Evolutionary conservation across 1,140 invertebrate species (phyloP).

Genomic region (Wasmannia auropunctata): DNA sequence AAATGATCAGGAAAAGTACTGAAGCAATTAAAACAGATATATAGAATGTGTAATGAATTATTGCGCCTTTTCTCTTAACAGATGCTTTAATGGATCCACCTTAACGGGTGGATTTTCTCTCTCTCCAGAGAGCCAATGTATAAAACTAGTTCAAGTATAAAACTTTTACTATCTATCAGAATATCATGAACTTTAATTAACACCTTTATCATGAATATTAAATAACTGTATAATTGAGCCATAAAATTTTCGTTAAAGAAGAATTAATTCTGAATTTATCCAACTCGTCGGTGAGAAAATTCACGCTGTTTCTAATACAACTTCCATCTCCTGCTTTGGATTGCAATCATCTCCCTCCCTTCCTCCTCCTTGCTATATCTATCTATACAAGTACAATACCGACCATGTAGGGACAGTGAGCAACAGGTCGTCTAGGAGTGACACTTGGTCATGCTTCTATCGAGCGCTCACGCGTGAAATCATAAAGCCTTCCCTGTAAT

Average conservation of each 20-base stretch:
- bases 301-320: not conserved
- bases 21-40: slow-evolving; percentile 6
- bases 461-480: slow-evolving; percentile 7
- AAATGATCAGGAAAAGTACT: not conserved
- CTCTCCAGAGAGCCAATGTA: not conserved
- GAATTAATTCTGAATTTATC: not conserved
- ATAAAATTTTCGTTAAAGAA: not conserved
- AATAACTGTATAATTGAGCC: not conserved
- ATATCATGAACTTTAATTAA: not conserved
- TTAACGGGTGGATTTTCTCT: not conserved
- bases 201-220: not conserved
- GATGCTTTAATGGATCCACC: not conserved
- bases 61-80: not conserved
- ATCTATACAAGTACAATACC: not conserved
- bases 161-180: slow-evolving; percentile 13
- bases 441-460: slow-evolving; percentile 32
- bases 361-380: not conserved
- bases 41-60: not conserved
- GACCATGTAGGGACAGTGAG: not conserved
- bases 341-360: not conserved
- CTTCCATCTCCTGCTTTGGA: not conserved
- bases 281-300: not conserved
- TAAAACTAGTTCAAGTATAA: not conserved
- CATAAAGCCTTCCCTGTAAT: not conserved
- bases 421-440: slow-evolving; percentile 44